Percentiles rank a stretch among this genome's conserved stretches.
These are phyloP conservation scores for Gibbula magus DNA, from an alignment of 2,888 invertebrate species.

Conservation along the genomic window DNA sequence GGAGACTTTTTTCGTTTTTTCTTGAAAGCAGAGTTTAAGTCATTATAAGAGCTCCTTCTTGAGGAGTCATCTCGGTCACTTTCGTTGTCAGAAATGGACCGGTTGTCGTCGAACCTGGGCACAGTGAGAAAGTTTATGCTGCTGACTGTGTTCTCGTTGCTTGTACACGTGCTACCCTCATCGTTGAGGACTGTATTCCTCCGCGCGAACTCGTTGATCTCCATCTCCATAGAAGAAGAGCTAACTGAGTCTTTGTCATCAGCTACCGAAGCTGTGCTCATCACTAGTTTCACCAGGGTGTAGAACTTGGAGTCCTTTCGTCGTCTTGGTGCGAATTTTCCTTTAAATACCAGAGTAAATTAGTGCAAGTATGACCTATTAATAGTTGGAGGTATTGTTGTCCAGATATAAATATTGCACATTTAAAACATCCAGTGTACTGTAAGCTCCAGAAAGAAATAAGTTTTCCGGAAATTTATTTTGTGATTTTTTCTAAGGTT, in stretches of 20 bases:
- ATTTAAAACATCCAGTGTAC: too few relatives aligned
- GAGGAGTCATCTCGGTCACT: not conserved
- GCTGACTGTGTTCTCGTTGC: conserved; percentile 43
- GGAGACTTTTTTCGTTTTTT: conserved; percentile 6
- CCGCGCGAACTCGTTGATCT: conserved; percentile 41
- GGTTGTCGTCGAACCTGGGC: conserved; percentile 28
- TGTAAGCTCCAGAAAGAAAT: too few relatives aligned
- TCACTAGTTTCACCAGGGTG: conserved; percentile 47
- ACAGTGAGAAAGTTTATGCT: conserved; percentile 41
- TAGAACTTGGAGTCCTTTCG: conserved; percentile 52
- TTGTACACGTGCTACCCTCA: conserved; percentile 36
- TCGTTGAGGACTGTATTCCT: conserved; percentile 43
- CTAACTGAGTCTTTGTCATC: conserved; percentile 44
- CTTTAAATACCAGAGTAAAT: conserved; percentile 19
- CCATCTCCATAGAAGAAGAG: conserved; percentile 46
- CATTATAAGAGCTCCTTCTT: conserved; percentile 15
- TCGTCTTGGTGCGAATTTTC: conserved; percentile 48
- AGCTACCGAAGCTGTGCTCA: conserved; percentile 48
- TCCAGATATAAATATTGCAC: too few relatives aligned
- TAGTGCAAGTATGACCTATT: too few relatives aligned
- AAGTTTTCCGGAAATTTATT: too few relatives aligned
- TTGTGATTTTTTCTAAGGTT: too few relatives aligned
- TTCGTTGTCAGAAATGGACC: conserved; percentile 31
- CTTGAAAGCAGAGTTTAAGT: not conserved
- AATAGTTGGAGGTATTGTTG: too few relatives aligned